phyloP scores from a whole-genome alignment of 2,888 invertebrate genomes.

The Laspeyria flexula region DNA sequence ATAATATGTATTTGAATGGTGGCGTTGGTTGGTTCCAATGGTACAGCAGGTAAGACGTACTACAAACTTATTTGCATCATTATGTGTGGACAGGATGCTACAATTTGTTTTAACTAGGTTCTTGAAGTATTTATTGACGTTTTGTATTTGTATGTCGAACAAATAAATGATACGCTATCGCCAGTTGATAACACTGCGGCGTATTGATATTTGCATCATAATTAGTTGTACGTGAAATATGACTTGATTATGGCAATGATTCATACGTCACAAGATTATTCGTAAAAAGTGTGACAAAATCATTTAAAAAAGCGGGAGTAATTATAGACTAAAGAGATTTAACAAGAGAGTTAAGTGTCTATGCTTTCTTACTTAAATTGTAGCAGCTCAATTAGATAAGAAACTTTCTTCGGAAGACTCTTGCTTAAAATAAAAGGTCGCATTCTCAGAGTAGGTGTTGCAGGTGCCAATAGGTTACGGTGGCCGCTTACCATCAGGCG shows the following conservation, averaged over 20 bases:
- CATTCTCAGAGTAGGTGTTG: too few species aligned
- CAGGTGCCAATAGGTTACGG: too few species aligned
- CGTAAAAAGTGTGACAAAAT: background rate
- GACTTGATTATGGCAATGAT: background rate
- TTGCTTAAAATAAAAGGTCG: too few species aligned
- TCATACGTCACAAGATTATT: background rate
- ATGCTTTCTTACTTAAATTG: too few species aligned
- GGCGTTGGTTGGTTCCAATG: constrained; percentile 4
- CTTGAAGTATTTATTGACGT: constrained; percentile 19
- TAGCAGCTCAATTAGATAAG: too few species aligned
- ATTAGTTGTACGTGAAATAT: background rate
- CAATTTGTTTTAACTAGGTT: background rate
- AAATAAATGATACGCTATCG: constrained; percentile 7
- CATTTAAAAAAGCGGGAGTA: background rate
- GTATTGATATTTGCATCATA: constrained; percentile 1
- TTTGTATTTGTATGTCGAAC: constrained; percentile 1
- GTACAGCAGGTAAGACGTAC: constrained; percentile 11
- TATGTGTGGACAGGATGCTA: background rate
- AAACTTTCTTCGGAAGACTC: too few species aligned
- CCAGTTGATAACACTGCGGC: constrained; percentile 6
- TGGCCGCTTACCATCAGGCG: too few species aligned
- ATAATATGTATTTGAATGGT: constrained; percentile 11
- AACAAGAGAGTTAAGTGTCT: too few species aligned
- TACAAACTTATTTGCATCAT: background rate
- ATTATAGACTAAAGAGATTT: too few species aligned